phyloP scores from a whole-genome alignment of 2,797 vertebrate genomes.

The Chloroceryle amazona region DNA sequence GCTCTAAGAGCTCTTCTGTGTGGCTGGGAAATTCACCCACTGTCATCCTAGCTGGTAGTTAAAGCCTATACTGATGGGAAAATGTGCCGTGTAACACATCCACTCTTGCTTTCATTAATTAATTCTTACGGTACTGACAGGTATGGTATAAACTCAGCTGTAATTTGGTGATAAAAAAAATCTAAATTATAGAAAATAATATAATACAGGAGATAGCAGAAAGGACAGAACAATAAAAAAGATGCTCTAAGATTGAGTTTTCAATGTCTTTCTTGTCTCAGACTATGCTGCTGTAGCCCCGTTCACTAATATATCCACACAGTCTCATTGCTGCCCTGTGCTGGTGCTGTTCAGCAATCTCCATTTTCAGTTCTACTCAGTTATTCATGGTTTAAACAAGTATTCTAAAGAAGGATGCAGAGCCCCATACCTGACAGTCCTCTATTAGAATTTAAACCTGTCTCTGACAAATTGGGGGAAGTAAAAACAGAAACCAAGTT shows the following conservation, averaged over 20 bases:
- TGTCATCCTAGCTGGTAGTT: neutral
- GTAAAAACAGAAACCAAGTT: neutral
- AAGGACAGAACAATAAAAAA: neutral
- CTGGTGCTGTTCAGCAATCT: neutral
- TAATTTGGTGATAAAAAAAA: neutral
- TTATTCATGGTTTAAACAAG: neutral
- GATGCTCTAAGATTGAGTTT: neutral
- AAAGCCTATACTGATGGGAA: neutral
- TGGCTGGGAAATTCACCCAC: neutral
- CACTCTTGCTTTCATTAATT: neutral
- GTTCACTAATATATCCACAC: fast-evolving
- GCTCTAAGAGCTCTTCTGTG: neutral
- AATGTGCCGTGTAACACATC: fast-evolving
- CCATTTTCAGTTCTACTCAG: neutral
- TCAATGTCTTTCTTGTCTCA: neutral
- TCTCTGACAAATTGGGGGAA: fast-evolving
- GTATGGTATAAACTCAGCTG: no score
- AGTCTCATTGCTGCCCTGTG: neutral
- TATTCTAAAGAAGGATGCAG: neutral
- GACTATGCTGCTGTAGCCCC: neutral
- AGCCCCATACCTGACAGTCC: neutral
- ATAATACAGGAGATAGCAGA: neutral
- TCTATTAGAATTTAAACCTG: neutral
- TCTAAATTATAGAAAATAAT: neutral
- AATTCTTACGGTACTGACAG: neutral